Evolutionary conservation across 2,888 invertebrate species (phyloP).

Genomic region (Octodonta nipae): DNA sequence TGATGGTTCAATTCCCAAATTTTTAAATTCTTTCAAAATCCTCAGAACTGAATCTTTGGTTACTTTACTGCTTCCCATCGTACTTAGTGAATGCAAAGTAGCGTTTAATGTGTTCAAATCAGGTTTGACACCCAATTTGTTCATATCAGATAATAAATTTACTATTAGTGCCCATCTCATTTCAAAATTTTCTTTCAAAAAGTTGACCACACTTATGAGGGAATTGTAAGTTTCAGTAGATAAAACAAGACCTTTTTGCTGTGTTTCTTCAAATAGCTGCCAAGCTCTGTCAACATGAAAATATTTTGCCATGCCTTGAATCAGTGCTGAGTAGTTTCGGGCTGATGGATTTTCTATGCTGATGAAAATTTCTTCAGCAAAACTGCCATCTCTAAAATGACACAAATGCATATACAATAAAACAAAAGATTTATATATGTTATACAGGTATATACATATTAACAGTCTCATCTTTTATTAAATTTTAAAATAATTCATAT

Average conservation of each 20-base stretch:
- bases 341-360: conserved; percentile 54
- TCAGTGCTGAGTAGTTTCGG: conserved; percentile 60
- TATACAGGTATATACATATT: too few relatives aligned
- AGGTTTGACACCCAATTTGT: conserved; percentile 39
- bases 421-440: too few relatives aligned
- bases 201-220: conserved; percentile 46
- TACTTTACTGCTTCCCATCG: conserved; percentile 33
- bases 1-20: conserved; percentile 56
- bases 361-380: conserved; percentile 64
- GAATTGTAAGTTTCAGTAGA: conserved; percentile 57
- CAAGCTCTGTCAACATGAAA: conserved; percentile 53
- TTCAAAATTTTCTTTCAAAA: conserved; percentile 51
- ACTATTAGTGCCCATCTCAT: conserved; percentile 50
- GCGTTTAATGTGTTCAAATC: conserved; percentile 55
- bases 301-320: conserved; percentile 72
- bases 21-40: conserved; percentile 50
- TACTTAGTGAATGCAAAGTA: conserved; percentile 40
- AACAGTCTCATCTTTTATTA: background rate
- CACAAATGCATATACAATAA: too few relatives aligned
- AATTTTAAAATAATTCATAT: background rate
- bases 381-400: conserved; percentile 53
- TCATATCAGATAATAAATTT: conserved; percentile 53
- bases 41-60: conserved; percentile 38
- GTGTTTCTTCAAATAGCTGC: conserved; percentile 50
- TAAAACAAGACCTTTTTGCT: conserved; percentile 48